phyloP scores from a whole-genome alignment of 2,888 invertebrate genomes.

The Hypomecis atomaria region DNA sequence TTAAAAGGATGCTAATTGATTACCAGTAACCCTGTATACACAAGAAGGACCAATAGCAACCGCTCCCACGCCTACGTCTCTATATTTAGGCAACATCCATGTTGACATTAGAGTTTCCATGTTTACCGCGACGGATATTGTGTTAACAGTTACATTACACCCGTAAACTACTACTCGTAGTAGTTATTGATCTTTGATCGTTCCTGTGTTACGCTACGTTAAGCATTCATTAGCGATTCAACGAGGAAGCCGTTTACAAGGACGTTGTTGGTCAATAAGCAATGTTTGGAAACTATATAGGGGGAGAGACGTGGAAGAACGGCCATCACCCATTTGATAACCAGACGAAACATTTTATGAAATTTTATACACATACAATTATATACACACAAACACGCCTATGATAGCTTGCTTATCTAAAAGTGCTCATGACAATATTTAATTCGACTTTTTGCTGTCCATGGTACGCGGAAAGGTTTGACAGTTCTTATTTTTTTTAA shows the following conservation, averaged over 20 bases:
- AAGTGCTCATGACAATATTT: no score
- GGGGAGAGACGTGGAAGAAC: no score
- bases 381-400: no score
- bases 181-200: slow-evolving; percentile 4
- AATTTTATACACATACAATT: no score
- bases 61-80: neutral
- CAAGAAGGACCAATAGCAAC: neutral
- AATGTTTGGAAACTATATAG: neutral
- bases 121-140: slow-evolving; percentile 2
- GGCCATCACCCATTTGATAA: no score
- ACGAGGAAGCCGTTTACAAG: slow-evolving; percentile 7
- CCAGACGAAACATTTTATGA: no score
- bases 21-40: no score
- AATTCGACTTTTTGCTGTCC: no score
- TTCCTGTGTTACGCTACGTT: neutral
- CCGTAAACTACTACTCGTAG: neutral
- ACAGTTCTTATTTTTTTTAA: no score
- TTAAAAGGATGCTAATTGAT: no score
- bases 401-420: no score
- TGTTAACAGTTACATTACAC: neutral
- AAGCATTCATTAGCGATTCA: slow-evolving; percentile 10
- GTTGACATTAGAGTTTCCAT: slow-evolving; percentile 14
- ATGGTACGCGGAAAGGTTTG: no score
- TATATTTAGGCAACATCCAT: neutral
- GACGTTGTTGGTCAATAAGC: neutral